Evolutionary conservation across 2,113 vertebrate genomes (phyloP), one percentile per base, ranked within the genome.

Genomic region (Coracopsis vasa): DNA sequence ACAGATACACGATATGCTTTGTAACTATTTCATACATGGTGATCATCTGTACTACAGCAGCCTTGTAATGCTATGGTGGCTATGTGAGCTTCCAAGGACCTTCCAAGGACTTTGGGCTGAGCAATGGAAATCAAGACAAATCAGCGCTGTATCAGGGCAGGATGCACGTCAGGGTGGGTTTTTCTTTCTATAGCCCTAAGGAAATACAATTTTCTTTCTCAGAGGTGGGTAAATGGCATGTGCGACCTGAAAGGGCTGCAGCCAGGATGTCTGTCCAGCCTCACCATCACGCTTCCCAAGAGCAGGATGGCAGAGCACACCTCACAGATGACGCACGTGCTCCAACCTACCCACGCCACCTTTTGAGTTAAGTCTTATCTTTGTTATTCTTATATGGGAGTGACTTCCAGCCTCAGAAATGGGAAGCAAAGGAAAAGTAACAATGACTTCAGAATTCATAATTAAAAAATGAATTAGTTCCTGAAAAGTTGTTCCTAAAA

Each of bases 361-460:
- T 53, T 58, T 37, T 28, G 41, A 66, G 79, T 23, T 39, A 16
- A 29, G 39, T 2, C 58, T 95, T 75, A 48, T 56, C 86, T 80
- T 56, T 92, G 61, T 42, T 77, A 53, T 77, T 95, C 41, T 65
- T 58, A 4, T 0, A 39, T 5, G 45, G 71, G 50, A 88, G 39
- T 42, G 81, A 90, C 42, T 88, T 86, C 72, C 81, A 93, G 41
- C 66, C 81, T 91, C 0, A 0, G 88, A 86, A 95, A 90, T 31
- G 50, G 60, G 67, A 94, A 54, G 45, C 13, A 58, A 65, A 90
- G 56, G 70, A 75, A 88, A 92, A 94, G 45, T 45, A 80, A 83
- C 66, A 77, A 77, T 17, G 37, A 25, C 41, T 85, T 77, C 29
- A 53, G 60, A 77, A 54, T 35, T 4, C 39, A 21, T 41, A 45